phyloP scores from a whole-genome alignment of 1,140 invertebrate genomes.

The Cepaea nemoralis region DNA sequence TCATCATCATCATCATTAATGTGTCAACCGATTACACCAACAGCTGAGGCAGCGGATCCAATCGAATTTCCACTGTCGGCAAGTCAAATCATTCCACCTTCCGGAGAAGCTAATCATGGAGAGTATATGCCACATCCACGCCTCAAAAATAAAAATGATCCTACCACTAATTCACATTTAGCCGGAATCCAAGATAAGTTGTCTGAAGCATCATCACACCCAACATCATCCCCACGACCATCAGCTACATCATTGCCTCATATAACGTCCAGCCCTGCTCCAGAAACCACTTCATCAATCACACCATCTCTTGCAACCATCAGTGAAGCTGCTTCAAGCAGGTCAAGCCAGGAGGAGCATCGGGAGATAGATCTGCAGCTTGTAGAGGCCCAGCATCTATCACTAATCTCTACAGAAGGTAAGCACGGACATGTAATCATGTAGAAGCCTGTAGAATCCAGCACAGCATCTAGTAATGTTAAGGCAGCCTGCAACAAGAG shows the following conservation, averaged over 20 bases:
- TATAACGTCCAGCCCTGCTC: not conserved
- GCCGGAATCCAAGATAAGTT: not conserved
- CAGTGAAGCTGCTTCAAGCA: not conserved
- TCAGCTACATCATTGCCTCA: not conserved
- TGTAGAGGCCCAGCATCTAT: constrained; percentile 56
- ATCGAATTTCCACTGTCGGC: not conserved
- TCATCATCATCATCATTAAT: not conserved
- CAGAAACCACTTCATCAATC: not conserved
- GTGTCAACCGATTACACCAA: not conserved
- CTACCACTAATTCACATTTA: not conserved
- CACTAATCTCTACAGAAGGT: constrained; percentile 52
- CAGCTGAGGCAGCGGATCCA: not conserved
- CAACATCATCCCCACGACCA: not conserved
- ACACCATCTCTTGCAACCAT: not conserved
- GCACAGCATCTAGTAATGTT: too few relatives aligned
- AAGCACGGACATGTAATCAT: not conserved
- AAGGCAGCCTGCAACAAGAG: too few relatives aligned
- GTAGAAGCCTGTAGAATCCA: too few relatives aligned
- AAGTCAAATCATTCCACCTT: too few relatives aligned
- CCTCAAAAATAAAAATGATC: not conserved
- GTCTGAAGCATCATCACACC: not conserved
- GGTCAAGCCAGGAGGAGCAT: constrained; percentile 40
- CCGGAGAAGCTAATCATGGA: not conserved
- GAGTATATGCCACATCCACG: not conserved
- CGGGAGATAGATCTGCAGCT: constrained; percentile 57